Evolutionary conservation across 2,888 invertebrate genomes (phyloP), one percentile per base, ranked within the genome.

Genomic region (Gastracanthus pulcherrimus): DNA sequence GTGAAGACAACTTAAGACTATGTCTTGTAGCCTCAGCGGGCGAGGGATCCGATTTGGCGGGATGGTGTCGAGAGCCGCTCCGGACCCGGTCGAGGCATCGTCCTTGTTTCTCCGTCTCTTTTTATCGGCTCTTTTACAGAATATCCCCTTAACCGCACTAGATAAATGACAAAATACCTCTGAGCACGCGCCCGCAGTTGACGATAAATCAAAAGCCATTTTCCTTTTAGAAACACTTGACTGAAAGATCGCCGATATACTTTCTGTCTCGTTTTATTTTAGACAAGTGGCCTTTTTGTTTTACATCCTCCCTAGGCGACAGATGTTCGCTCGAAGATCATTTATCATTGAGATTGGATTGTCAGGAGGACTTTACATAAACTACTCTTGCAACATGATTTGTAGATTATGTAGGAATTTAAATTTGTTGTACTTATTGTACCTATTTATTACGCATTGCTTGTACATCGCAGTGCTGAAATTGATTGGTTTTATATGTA

Each of bases 141-240:
- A 76, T 41, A 69, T 41, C 45, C n/a, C n/a, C 26, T 41, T 31
- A 41, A 38, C 31, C 19, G 16, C 19, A 36, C n/a, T 48, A 55
- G 76, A 76, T 64, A 76, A 70, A 80, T 80, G 55, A 36, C 31
- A 26, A 64, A 55, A 76, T 38, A 51, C 3, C 29, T 38, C 26
- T 6, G 26, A 16, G 26, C 31, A 38, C 16, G 11, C 29, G n/a
- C 36, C 9, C 41, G 16, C 1, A 5, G n/a, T 31, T 19, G 11
- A 26, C 55, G 55, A 80, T 80, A 64, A 76, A 80, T 80, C 80
- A 80, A 72, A 55, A 38, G 29, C 19, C 2, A 23, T 38, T 45
- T 9, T 29, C 11, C 19, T 74, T 70, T 72, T 80, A 70, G 19
- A 80, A 70, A 62, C 45, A 70, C 64, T 64, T 13, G 60, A 41